Percentiles rank a stretch among this genome's conserved stretches.
phyloP scores from a whole-genome alignment of 1,140 invertebrate species.

The Solenopsis invicta region DNA sequence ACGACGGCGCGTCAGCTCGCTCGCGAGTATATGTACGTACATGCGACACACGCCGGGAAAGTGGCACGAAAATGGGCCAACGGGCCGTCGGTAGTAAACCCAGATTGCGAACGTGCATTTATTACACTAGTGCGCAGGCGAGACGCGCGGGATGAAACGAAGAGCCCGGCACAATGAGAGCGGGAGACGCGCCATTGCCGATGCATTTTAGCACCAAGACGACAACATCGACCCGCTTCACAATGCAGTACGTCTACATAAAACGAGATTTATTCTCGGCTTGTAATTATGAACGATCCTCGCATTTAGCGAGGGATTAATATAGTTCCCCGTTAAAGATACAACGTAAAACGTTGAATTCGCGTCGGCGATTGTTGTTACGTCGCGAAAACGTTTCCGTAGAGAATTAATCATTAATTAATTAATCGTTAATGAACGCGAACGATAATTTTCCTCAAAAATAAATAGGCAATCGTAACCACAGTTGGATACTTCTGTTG shows the following conservation, averaged over 20 bases:
- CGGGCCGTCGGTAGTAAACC: conserved; percentile 73
- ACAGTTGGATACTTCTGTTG: neutral
- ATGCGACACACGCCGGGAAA: conserved; percentile 66
- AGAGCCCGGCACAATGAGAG: conserved; percentile 61
- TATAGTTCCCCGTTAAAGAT: neutral
- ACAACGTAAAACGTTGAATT: neutral
- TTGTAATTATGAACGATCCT: conserved; percentile 34
- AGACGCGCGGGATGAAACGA: conserved; percentile 38
- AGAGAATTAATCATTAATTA: neutral
- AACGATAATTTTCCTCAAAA: neutral
- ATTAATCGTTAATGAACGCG: neutral
- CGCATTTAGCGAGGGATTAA: neutral
- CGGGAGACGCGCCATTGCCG: conserved; percentile 65
- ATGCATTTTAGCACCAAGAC: conserved; percentile 71
- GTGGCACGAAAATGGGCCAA: conserved; percentile 75
- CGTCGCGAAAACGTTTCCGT: neutral
- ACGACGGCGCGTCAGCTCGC: neutral
- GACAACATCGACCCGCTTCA: conserved; percentile 64
- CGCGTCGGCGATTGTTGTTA: neutral
- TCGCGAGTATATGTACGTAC: neutral
- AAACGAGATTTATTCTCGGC: conserved; percentile 51
- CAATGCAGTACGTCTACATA: conserved; percentile 33
- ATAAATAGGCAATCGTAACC: neutral
- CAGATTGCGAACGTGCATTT: conserved; percentile 77
- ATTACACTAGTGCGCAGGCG: conserved; percentile 51